Conservation (phyloP, 2,888 invertebrate genomes). For the Meandrusa payeni region DNA sequence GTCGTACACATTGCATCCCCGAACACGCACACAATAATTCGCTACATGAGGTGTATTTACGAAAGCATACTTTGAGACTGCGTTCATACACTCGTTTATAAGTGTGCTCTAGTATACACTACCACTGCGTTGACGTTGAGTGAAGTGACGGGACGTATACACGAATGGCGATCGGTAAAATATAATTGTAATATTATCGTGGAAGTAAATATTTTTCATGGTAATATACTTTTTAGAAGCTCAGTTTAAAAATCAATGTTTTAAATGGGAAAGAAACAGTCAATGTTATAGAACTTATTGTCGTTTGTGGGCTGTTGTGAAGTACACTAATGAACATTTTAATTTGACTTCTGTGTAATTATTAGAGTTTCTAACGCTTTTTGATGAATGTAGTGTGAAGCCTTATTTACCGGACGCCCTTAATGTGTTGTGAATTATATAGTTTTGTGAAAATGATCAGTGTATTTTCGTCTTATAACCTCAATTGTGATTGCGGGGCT, state of each 20-base stretch:
- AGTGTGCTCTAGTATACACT: constrained; percentile 12
- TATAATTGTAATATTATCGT: constrained; percentile 19
- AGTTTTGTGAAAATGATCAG: constrained; percentile 47
- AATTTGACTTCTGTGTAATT: constrained; percentile 50
- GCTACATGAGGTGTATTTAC: constrained; percentile 48
- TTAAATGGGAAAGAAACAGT: constrained; percentile 21
- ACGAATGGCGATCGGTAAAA: constrained; percentile 29
- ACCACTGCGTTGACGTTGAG: constrained; percentile 22
- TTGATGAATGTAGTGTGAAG: constrained; percentile 37
- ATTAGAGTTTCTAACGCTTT: constrained; percentile 40
- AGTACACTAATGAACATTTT: constrained; percentile 46
- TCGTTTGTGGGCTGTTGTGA: constrained; percentile 37
- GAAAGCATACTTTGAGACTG: constrained; percentile 30
- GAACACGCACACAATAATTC: constrained; percentile 53
- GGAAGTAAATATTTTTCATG: constrained; percentile 11
- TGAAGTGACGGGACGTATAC: constrained; percentile 22
- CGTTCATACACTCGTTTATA: constrained; percentile 17
- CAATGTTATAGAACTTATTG: constrained; percentile 24
- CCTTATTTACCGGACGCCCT: constrained; percentile 32
- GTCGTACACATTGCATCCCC: constrained; percentile 47
- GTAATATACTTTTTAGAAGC: constrained; percentile 3
- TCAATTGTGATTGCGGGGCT: constrained; percentile 49
- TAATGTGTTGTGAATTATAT: constrained; percentile 48
- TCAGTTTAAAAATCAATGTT: not conserved
- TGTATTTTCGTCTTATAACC: constrained; percentile 70